Conservation (phyloP, 2,888 invertebrate species). For the Campoplex nolae region DNA sequence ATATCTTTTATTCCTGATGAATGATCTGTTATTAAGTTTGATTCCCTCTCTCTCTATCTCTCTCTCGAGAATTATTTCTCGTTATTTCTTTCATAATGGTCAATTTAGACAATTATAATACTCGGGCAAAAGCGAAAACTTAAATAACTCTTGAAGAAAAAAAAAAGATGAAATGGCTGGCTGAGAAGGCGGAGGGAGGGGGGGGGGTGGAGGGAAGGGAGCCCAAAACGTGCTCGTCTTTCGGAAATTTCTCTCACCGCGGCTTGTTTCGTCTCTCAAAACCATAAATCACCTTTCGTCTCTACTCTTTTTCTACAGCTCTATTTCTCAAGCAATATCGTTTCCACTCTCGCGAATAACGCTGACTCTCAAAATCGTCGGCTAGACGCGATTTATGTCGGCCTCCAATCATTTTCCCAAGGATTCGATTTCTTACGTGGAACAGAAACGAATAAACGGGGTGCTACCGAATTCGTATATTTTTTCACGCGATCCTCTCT, state of each 20-base stretch:
- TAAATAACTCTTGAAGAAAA: background rate
- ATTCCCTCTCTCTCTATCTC: constrained; percentile 29
- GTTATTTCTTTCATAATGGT: constrained; percentile 19
- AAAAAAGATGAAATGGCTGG: constrained; percentile 23
- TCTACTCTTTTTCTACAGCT: constrained; percentile 6
- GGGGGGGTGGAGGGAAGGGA: background rate
- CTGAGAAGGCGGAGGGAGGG: background rate
- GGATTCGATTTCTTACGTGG: constrained; percentile 47
- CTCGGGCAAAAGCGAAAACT: constrained; percentile 18
- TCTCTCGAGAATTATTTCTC: constrained; percentile 48
- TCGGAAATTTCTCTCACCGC: constrained; percentile 75
- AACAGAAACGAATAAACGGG: constrained; percentile 32
- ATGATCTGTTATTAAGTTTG: constrained; percentile 58
- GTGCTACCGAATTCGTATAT: constrained; percentile 23
- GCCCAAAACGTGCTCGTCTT: constrained; percentile 49
- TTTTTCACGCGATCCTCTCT: constrained; percentile 16
- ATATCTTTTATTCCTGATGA: constrained; percentile 41
- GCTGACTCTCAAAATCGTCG: background rate
- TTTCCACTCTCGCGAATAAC: background rate
- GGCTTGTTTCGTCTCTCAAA: constrained; percentile 40
- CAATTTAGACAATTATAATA: constrained; percentile 7
- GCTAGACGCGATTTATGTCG: background rate
- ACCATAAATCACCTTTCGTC: constrained; percentile 59
- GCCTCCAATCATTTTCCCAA: constrained; percentile 40
- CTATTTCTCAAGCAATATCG: constrained; percentile 5